Percentiles rank a stretch among this genome's conserved stretches.
Conservation (phyloP, 2,888 invertebrate genomes). For the Pristionchus maxplancki region DNA sequence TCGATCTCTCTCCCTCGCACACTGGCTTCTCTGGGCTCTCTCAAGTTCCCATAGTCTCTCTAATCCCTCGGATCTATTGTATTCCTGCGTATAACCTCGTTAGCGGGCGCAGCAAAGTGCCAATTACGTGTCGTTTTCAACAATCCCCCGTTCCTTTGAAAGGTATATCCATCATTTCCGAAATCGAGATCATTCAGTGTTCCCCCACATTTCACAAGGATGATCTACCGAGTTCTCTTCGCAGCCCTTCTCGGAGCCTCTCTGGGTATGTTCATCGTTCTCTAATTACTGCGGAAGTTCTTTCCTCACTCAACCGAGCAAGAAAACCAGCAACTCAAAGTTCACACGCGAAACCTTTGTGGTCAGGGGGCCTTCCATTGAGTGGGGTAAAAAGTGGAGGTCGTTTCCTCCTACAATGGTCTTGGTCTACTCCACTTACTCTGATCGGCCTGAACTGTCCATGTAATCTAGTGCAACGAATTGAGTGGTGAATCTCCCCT, state of each 20-base stretch:
- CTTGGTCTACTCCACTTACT: background rate
- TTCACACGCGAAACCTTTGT: background rate
- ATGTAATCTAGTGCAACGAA: background rate
- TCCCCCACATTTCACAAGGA: background rate
- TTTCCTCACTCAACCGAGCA: background rate
- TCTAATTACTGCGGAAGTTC: background rate
- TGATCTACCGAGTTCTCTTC: conserved; percentile 40
- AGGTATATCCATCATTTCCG: background rate
- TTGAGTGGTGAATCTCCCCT: background rate
- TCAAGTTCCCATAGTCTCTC: background rate
- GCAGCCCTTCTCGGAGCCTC: background rate
- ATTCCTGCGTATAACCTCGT: conserved; percentile 22
- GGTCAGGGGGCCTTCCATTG: background rate
- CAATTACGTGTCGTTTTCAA: conserved; percentile 7
- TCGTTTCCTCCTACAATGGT: background rate
- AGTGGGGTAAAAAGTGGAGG: background rate
- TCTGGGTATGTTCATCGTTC: background rate
- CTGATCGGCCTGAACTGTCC: conserved; percentile 5
- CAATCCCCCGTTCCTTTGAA: conserved; percentile 5
- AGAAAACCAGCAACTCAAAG: background rate
- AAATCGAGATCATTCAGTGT: background rate
- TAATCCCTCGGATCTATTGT: background rate
- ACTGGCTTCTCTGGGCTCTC: background rate
- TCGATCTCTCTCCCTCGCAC: background rate
- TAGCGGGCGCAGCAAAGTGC: conserved; percentile 5